These are phyloP conservation scores for Trogon melanurus DNA, from an alignment of 2,113 vertebrate species.

Conservation along the genomic window DNA sequence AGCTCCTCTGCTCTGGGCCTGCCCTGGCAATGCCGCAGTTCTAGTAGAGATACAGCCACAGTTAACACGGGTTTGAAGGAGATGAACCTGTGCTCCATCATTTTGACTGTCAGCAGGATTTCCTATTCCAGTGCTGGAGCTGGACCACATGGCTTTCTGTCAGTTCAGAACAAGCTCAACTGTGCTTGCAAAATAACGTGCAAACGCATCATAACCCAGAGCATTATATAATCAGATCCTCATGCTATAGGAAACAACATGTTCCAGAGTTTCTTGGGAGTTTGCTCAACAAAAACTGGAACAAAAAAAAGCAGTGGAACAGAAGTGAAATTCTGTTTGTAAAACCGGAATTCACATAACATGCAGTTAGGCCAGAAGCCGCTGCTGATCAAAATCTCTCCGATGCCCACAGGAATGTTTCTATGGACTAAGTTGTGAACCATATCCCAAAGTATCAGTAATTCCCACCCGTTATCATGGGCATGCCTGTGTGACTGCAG, in stretches of 20 bases:
- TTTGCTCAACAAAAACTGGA: neutral
- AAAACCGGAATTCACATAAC: neutral
- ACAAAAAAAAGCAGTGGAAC: neutral
- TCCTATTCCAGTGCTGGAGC: neutral
- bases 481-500: neutral
- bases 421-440: neutral
- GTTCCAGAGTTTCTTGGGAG: neutral
- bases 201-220: neutral
- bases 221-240: conserved; percentile 24
- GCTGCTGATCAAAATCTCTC: neutral
- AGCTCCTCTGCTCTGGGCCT: neutral
- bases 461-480: neutral
- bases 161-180: neutral
- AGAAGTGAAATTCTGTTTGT: neutral
- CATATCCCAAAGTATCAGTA: neutral
- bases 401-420: neutral
- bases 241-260: neutral
- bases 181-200: neutral
- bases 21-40: rapidly evolving
- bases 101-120: neutral
- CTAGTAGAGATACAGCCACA: neutral
- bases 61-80: neutral
- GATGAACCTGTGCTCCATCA: neutral
- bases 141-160: neutral
- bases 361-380: neutral